Evolutionary conservation across 2,113 vertebrate genomes (phyloP), one percentile per base, ranked within the genome.

Genomic region (Terrapene triunguis): DNA sequence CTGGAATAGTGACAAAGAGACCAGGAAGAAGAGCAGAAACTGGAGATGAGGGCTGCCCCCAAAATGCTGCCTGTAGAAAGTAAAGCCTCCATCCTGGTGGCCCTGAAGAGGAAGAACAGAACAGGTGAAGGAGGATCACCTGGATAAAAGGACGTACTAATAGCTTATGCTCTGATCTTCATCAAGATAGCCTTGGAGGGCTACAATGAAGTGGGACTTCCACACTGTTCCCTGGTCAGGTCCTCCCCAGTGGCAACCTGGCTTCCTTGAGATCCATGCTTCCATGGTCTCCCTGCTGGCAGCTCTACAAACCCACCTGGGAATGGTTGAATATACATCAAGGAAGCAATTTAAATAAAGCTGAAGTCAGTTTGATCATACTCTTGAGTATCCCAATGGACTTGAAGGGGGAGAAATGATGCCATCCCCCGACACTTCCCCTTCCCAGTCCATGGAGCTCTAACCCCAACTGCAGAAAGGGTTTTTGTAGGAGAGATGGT

Each of bases 401-500:
- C 84, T 29, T 92, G 83, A 95, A 88, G 72, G 90, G n/a, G 32
- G 82, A 82, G 89, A 69, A 42, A 10, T 1, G 53, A 42, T 62
- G 88, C 29, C 65, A 81, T 6, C 65, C 78, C 50, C 29, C 84
- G 92, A 96, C 89, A 53, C 89, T 91, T 86, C 38, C n/a, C 80
- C 84, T 79, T 83, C 76, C 38, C 72, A 87, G 35, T 44, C 24
- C 65, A 47, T 3, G 12, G 35, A 89, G 94, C 89, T 44, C 55
- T 62, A 91, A 84, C 42, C 65, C 79, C 82, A 59, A 51, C 62
- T 84, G 22, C 69, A 2, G 29, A 85, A 87, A n/a, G 35, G 88
- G 76, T 94, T 80, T 79, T 72, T 91, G 85, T 62, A 93, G 82
- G 85, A 94, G 82, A 51, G 83, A 53, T 54, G 69, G 85, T 7